A percentile compares a stretch with the other conserved stretches of the same genome.
Evolutionary conservation across 2,797 vertebrate genomes (phyloP).

Genomic region (Gymnoscopelus braueri): DNA sequence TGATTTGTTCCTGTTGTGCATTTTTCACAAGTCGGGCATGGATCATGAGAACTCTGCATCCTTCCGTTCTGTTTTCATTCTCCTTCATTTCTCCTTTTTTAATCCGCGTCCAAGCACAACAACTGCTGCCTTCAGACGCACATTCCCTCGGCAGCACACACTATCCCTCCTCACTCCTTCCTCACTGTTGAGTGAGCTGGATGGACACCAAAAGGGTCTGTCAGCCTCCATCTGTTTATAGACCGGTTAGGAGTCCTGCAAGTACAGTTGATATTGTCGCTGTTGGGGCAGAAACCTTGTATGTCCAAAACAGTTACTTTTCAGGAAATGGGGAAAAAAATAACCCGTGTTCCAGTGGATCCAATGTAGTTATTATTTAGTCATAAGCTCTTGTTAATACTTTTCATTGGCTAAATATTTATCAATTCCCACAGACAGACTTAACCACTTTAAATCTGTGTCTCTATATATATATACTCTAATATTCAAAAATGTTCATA

Average conservation of each 20-base stretch:
- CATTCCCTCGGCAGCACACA: conserved; percentile 26
- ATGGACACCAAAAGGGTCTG: conserved; percentile 60
- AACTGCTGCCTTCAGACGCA: conserved; percentile 66
- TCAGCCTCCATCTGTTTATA: conserved; percentile 67
- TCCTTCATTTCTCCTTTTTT: conserved; percentile 50
- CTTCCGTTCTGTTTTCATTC: conserved; percentile 59
- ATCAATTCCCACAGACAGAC: no score
- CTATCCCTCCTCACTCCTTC: conserved; percentile 37
- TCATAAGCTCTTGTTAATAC: no score
- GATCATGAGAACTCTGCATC: conserved; percentile 69
- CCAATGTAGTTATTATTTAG: no score
- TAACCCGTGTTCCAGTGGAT: no score
- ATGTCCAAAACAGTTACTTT: no score
- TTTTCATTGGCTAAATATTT: no score
- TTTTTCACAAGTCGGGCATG: conserved; percentile 55
- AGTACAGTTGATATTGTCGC: conserved; percentile 58
- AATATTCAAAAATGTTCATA: no score
- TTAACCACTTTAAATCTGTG: no score
- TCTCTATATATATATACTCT: no score
- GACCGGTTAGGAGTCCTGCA: conserved; percentile 55
- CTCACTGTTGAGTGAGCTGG: conserved; percentile 55
- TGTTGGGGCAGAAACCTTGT: no score
- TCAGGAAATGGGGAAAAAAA: no score
- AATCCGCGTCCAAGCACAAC: conserved; percentile 75
- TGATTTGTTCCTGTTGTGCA: conserved; percentile 41